Evolutionary conservation across 2,888 invertebrate genomes (phyloP).

Genomic region (Nezara viridula): DNA sequence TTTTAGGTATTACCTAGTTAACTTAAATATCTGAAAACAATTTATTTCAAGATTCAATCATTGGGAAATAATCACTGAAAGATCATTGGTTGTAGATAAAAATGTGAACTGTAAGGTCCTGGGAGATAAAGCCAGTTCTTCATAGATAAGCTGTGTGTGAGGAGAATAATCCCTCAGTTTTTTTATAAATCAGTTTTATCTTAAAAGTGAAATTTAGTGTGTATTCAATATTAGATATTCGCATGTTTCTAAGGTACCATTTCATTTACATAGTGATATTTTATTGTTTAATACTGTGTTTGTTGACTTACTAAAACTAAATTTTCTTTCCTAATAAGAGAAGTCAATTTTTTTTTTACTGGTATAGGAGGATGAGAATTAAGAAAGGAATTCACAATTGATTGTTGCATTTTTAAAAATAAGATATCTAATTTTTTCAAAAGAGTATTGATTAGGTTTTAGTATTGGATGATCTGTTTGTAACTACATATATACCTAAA

Average conservation of each 20-base stretch:
- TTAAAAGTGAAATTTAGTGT: not conserved
- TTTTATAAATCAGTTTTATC: not conserved
- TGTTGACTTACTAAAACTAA: no score
- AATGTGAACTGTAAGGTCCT: conserved; percentile 40
- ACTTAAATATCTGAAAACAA: not conserved
- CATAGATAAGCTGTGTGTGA: conserved; percentile 24
- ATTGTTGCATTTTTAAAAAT: no score
- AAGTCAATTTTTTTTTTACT: no score
- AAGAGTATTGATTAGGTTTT: no score
- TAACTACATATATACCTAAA: no score
- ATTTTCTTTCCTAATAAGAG: no score
- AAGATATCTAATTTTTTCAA: no score
- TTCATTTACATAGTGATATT: not conserved
- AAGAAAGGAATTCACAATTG: no score
- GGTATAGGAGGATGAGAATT: no score
- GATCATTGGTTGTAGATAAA: conserved; percentile 44
- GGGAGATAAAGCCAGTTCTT: conserved; percentile 39
- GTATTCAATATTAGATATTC: not conserved
- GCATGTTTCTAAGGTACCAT: not conserved
- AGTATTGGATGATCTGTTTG: no score
- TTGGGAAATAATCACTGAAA: conserved; percentile 27
- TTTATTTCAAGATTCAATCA: conserved; percentile 20
- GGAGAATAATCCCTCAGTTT: conserved; percentile 17
- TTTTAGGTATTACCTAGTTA: not conserved
- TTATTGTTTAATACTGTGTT: not conserved